Evolutionary conservation across 2,888 invertebrate genomes (phyloP).

Genomic region (Plagiodera versicolora): DNA sequence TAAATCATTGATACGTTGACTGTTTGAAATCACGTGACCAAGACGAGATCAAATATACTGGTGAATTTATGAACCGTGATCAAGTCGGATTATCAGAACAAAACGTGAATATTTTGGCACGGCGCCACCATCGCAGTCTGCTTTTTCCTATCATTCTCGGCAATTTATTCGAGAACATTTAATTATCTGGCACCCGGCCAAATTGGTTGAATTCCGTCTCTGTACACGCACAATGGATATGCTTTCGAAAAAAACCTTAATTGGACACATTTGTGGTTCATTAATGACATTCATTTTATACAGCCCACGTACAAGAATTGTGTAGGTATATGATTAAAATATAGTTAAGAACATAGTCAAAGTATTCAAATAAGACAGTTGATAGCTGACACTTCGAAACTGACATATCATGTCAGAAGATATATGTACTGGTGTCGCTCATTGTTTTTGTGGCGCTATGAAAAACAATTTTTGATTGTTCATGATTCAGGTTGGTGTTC

Average conservation of each 20-base stretch:
- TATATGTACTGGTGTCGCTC: too few relatives aligned
- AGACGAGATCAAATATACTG: slow-evolving; percentile 24
- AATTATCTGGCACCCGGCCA: slow-evolving; percentile 46
- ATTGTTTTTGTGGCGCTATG: too few relatives aligned
- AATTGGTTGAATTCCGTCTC: slow-evolving; percentile 46
- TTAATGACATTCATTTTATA: background rate
- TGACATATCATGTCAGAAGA: too few relatives aligned
- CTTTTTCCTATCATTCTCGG: slow-evolving; percentile 46
- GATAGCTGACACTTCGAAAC: too few relatives aligned
- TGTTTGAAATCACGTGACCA: background rate
- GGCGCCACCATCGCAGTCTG: slow-evolving; percentile 29
- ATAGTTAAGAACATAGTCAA: too few relatives aligned
- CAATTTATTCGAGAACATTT: slow-evolving; percentile 49
- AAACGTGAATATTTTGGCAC: slow-evolving; percentile 36
- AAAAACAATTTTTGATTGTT: too few relatives aligned
- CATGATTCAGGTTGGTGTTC: too few relatives aligned
- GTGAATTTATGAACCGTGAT: slow-evolving; percentile 25
- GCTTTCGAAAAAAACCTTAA: slow-evolving; percentile 27
- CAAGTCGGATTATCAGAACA: slow-evolving; percentile 24
- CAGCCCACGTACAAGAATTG: background rate
- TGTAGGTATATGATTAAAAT: too few relatives aligned
- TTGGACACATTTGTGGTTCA: slow-evolving; percentile 13
- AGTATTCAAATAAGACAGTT: too few relatives aligned
- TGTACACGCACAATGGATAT: slow-evolving; percentile 31
- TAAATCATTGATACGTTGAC: background rate